A percentile compares a stretch with the other conserved stretches of the same genome.
These are phyloP conservation scores for Entelurus aequoreus DNA, from an alignment of 2,113 vertebrate species.

Conservation along the genomic window DNA sequence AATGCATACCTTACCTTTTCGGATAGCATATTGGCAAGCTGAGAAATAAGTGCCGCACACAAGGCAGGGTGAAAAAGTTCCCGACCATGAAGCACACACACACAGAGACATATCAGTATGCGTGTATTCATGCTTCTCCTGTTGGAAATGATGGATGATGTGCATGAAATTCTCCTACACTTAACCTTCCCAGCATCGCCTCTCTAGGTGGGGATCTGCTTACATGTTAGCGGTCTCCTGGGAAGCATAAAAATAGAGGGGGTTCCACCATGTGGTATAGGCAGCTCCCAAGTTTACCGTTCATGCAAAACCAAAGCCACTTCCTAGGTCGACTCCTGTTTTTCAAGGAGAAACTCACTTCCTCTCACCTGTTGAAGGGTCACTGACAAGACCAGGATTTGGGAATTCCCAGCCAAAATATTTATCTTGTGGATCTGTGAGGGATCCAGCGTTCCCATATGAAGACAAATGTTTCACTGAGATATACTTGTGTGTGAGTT, in stretches of 20 bases:
- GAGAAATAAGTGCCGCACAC: slow-evolving; percentile 12
- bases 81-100: neutral
- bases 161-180: slow-evolving; percentile 52
- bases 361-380: slow-evolving; percentile 33
- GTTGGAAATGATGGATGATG: slow-evolving; percentile 60
- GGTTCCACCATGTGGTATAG: slow-evolving; percentile 47
- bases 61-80: too few species aligned
- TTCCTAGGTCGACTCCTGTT: slow-evolving; percentile 28
- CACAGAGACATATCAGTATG: neutral
- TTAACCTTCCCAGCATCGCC: slow-evolving; percentile 41
- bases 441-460: slow-evolving; percentile 13
- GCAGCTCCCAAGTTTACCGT: slow-evolving; percentile 49
- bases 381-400: neutral
- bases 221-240: slow-evolving; percentile 54
- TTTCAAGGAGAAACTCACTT: slow-evolving; percentile 26
- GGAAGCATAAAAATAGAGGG: slow-evolving; percentile 34
- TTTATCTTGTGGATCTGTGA: slow-evolving; percentile 7
- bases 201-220: slow-evolving; percentile 49
- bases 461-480: slow-evolving; percentile 6
- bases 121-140: slow-evolving; percentile 32
- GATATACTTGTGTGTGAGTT: slow-evolving; percentile 10
- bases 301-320: slow-evolving; percentile 52
- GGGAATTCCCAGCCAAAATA: slow-evolving; percentile 8
- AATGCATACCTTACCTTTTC: too few species aligned
- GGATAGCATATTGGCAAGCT: too few species aligned